Base-by-base conservation (phyloP, 1,140 invertebrate species). In the Dolichoris vasculosae region DNA sequence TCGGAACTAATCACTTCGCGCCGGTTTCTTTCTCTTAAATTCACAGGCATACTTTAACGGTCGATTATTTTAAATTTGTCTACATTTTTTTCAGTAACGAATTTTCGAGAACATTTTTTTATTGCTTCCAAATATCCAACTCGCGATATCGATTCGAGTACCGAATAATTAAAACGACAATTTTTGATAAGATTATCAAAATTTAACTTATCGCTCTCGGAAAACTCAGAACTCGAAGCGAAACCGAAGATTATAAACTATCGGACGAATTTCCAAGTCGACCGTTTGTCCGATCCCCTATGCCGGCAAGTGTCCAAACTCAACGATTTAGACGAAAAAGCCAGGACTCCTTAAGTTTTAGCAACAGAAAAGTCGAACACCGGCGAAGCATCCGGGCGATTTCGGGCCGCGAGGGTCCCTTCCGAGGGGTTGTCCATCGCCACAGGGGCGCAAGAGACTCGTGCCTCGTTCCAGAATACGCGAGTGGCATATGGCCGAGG, bases 401-500 rank as follows among this genome's bases (percentile, higher is more conserved):
- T 48, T 32, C 17, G 6, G 20, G 51, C 38, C 82, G 9, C 38
- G 8, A 48, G 73, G 59, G 40, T 8, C 43, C 63, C 46, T 38
- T 30, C 51, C n/a, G 79, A 64, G 69, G 83, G 51, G 55, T 40
- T 69, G 9, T 23, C 59, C 43, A 0, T 17, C 64, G 48, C 73
- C 59, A 7, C 51, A 46, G 79, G 67, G 73, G 75, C 63, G 46
- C 20, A 43, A 26, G 40, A n/a, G 35, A 46, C 78, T 64, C 78
- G 23, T 63, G 69, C 17, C 46, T 38, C 4, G 20, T 3, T 20
- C 35, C 11, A 43, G 69, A 43, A n/a, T n/a, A 40, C 32, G 23
- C 55, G 55, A 59, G 55, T 59, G 69, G 88, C 92, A 92, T 92
- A 90, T 92, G 91, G 75, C 73, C 86, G 80, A 91, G 92, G 92